Base-by-base conservation (phyloP, 2,888 invertebrate species). In the Aporophyla nigra region DNA sequence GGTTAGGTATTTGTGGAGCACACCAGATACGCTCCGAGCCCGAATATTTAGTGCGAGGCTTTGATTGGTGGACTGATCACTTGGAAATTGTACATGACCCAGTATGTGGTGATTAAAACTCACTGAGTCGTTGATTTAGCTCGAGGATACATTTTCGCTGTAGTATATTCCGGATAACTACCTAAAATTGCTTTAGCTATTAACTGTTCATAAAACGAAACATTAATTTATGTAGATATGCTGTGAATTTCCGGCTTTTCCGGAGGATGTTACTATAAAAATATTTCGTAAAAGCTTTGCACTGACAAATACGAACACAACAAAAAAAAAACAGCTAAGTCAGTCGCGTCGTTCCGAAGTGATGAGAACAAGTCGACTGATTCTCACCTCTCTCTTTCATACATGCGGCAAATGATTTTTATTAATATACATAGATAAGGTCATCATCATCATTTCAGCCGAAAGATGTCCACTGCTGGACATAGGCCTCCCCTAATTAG, bases 1-100 rank as follows among this genome's bases (percentile, higher is more conserved):
- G 83, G 85, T 83, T 88, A 87, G 86, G 81, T 90, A 91, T 90
- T 89, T 88, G 85, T 74, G 71, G 69, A 86, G 76, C 77, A 80
- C 78, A 83, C 78, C 71, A 78, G 78, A 80, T 78, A 78, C 76
- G 77, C 75, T 76, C 67, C 71, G 74, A 66, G 74, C 76, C 79
- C 74, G 81, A 85, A 85, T 84, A 87, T 90, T 87, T 83, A 80
- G 83, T 76, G 69, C 71, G 61, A 65, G 49, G 76, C 79, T 77
- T 80, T 83, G 85, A 90, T 89, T 87, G 84, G 73, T 73, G 68
- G 68, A 78, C 71, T 80, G 82, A 84, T 86, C 82, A 84, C 77
- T 88, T 87, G 71, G 84, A 80, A 85, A 83, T 68, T 73, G 75
- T 70, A 84, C 72, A 74, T 73, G 70, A 85, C 65, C 70, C 58